Base-by-base conservation (phyloP, 1,140 invertebrate genomes). In the Heliconius hermathena region DNA sequence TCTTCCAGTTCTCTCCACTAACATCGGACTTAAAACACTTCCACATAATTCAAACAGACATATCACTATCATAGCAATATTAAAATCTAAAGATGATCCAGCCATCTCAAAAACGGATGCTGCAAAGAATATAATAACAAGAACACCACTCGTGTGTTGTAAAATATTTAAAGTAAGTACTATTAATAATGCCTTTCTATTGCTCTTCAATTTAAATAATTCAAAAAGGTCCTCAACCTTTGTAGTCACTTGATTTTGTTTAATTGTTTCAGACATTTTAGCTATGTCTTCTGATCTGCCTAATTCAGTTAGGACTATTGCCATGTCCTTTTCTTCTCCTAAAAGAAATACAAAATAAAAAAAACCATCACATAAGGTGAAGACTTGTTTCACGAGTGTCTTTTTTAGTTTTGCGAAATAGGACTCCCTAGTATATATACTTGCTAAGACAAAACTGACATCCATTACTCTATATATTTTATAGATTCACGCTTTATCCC, bases 1-100 rank as follows among this genome's bases (percentile, higher is more conserved):
- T 77, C 96, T 82, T 33, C 96, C 96, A 57, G 86, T 87, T 57
- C 86, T 92, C 81, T 96, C 96, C 71, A 96, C 95, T n/a, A 96
- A 83, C 13, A 94, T 71, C 2, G 89, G 84, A 3, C 91, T 81
- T 8, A 91, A 20, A 3, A 84, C 46, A 29, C 93, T 90, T 0
- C 90, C 91, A 26, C 87, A 76, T 9, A 96, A 90, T 83, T 96
- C 95, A 22, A 96, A 94, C 8, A 79, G 38, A 66, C 84, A 84
- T 60, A 90, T 82, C 18, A 88, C 83, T 57, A 90, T 85, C 9
- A 87, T 85, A 1, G 84, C 83, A 75, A 88, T 54, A 73, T 85
- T 76, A 9, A 84, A 79, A 33, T 82, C 54, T 18, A 90, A 75
- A 4, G 84, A 84, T 4, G 87, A 88, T 20, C 77, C 85, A 26